Conservation (phyloP, 2,888 invertebrate species). For the Lacanobia wlatinum region DNA sequence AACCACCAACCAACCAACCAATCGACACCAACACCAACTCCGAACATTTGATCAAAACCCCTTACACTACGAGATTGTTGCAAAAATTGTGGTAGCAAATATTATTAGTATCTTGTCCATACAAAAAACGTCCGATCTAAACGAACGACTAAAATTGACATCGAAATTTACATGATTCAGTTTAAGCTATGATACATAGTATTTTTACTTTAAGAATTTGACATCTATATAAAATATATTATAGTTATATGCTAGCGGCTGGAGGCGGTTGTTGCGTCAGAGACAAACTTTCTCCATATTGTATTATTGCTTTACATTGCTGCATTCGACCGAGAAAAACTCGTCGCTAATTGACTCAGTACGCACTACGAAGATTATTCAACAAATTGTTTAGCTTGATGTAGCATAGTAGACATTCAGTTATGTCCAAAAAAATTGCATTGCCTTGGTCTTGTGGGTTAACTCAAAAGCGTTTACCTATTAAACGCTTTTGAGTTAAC, state of each 20-base stretch:
- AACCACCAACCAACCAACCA: slow-evolving; percentile 69
- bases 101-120: slow-evolving; percentile 73
- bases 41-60: slow-evolving; percentile 84
- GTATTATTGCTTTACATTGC: slow-evolving; percentile 55
- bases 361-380: slow-evolving; percentile 1
- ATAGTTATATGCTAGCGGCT: slow-evolving; percentile 68
- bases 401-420: background rate
- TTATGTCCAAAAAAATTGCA: too few relatives aligned
- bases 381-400: background rate
- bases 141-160: slow-evolving; percentile 88
- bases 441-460: too few relatives aligned
- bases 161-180: slow-evolving; percentile 87
- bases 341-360: slow-evolving; percentile 12
- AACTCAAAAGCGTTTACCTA: too few relatives aligned
- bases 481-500: too few relatives aligned
- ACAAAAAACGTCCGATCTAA: slow-evolving; percentile 82
- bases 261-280: slow-evolving; percentile 22
- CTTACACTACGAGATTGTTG: slow-evolving; percentile 82
- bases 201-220: slow-evolving; percentile 83
- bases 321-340: slow-evolving; percentile 29
- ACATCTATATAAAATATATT: slow-evolving; percentile 89
- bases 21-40: slow-evolving; percentile 71
- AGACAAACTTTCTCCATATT: slow-evolving; percentile 13
- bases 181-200: slow-evolving; percentile 88
- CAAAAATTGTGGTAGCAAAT: slow-evolving; percentile 89